Evolutionary conservation across 2,113 vertebrate genomes (phyloP).

Genomic region (Myotis brandtii): DNA sequence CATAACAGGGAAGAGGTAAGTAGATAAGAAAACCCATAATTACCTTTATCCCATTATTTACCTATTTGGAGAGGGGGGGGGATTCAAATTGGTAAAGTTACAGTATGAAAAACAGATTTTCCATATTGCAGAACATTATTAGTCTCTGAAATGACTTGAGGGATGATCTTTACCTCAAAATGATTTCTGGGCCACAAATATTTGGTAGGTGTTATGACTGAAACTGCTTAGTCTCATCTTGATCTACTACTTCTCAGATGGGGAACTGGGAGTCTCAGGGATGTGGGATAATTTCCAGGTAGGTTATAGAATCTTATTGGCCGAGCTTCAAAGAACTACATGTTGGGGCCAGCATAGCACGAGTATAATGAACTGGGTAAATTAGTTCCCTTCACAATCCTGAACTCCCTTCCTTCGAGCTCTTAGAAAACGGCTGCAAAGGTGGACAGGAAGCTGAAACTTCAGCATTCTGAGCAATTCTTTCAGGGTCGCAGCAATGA

Average conservation of each 20-base stretch:
- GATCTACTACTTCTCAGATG: conserved; percentile 17
- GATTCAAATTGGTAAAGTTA: conserved; percentile 58
- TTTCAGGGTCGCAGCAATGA: not conserved
- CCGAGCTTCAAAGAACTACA: conserved; percentile 59
- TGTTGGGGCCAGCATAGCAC: conserved; percentile 42
- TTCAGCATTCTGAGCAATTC: not conserved
- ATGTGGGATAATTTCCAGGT: conserved; percentile 59
- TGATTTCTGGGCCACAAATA: not conserved
- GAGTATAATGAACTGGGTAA: conserved; percentile 27
- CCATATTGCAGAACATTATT: not conserved
- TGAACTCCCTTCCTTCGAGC: not conserved
- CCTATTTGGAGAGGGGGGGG: not conserved
- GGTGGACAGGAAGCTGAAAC: not conserved
- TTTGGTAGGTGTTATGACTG: not conserved
- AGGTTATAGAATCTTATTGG: conserved; percentile 54
- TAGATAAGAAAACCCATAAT: conserved; percentile 65
- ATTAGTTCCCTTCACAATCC: conserved; percentile 42
- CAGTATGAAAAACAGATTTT: conserved; percentile 20
- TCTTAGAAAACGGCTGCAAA: conserved; percentile 14
- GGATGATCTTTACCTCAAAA: conserved; percentile 32
- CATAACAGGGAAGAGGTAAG: conserved; percentile 60
- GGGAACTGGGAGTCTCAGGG: not conserved
- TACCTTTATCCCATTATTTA: conserved; percentile 67
- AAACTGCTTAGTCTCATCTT: conserved; percentile 31
- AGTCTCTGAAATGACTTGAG: not conserved